These are phyloP conservation scores for Ophioninae sp. DNA, from an alignment of 2,888 invertebrate genomes.

Conservation along the genomic window DNA sequence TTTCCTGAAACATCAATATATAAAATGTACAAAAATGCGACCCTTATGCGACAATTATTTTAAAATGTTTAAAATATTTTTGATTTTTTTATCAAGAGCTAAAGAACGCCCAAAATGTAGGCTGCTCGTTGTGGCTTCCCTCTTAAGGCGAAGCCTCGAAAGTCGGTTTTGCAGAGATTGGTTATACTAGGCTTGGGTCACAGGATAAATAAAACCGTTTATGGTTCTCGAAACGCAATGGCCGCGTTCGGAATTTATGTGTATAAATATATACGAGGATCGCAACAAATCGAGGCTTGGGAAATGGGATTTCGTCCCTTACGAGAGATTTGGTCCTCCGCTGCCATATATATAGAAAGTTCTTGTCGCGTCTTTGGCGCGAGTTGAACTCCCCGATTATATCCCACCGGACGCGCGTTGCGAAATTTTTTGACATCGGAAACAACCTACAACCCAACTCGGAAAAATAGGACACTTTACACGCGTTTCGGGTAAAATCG, in stretches of 20 bases:
- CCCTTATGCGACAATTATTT: too few species aligned
- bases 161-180: constrained; percentile 37
- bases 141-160: constrained; percentile 44
- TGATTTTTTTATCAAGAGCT: too few species aligned
- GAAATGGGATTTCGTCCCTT: constrained; percentile 72
- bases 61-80: too few species aligned
- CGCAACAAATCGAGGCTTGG: constrained; percentile 67
- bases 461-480: not conserved
- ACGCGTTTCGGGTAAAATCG: not conserved
- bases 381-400: constrained; percentile 42
- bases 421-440: constrained; percentile 26
- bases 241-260: constrained; percentile 39
- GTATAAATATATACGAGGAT: not conserved
- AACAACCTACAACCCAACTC: constrained; percentile 1
- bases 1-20: too few species aligned
- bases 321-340: constrained; percentile 44
- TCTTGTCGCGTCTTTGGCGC: constrained; percentile 33
- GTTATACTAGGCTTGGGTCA: constrained; percentile 47
- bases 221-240: constrained; percentile 64
- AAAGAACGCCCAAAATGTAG: too few species aligned
- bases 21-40: too few species aligned
- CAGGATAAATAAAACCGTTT: constrained; percentile 70
- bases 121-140: too few species aligned
- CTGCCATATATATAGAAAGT: not conserved
- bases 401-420: constrained; percentile 23